A percentile compares a stretch with the other conserved stretches of the same genome.
These are phyloP conservation scores for Umimayanthus chanpuru DNA, from an alignment of 92 coral and sea anemone genomes.

Conservation along the genomic window DNA sequence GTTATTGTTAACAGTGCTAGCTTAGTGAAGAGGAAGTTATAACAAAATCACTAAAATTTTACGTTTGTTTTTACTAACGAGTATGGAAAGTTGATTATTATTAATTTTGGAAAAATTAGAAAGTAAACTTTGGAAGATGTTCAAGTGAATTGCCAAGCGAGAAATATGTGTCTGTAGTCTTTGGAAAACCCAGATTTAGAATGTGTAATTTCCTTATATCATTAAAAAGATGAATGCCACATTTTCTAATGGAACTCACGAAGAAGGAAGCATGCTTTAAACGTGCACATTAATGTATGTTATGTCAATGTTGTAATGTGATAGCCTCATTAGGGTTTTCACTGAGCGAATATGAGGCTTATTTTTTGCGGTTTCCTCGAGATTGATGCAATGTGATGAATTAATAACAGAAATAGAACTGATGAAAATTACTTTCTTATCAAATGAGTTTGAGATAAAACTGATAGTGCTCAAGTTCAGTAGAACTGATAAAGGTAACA, in stretches of 20 bases:
- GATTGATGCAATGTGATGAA: not conserved
- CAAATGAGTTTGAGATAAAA: not conserved
- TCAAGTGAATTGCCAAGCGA: not conserved
- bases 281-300: not conserved
- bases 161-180: not conserved
- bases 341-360: not conserved
- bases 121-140: not conserved
- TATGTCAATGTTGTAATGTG: not conserved
- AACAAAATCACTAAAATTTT: not conserved
- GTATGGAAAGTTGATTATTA: not conserved
- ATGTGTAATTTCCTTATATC: not conserved
- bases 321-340: conserved; percentile 2
- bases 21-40: not conserved
- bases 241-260: not conserved
- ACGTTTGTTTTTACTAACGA: not conserved
- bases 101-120: not conserved
- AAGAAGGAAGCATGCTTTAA: not conserved
- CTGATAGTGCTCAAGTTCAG: not conserved
- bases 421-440: conserved; percentile 17
- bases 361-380: not conserved
- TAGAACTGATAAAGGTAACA: not conserved
- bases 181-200: not conserved
- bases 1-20: not conserved
- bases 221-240: not conserved
- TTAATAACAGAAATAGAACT: not conserved